Evolutionary conservation across 2,888 invertebrate species (phyloP).

Genomic region (Chrysolina haemoptera): DNA sequence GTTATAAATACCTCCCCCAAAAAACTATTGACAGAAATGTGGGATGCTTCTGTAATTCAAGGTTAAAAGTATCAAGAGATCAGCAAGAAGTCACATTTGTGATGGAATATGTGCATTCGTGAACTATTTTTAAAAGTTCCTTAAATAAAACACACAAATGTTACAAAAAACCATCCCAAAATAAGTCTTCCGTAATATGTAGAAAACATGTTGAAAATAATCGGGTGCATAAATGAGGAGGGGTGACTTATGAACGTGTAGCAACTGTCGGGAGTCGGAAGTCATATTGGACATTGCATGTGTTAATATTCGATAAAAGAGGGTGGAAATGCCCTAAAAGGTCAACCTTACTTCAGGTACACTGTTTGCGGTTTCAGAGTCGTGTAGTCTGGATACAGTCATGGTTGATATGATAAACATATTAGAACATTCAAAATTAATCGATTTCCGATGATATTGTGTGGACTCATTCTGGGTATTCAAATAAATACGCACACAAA

Average conservation of each 20-base stretch:
- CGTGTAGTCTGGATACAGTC: neutral
- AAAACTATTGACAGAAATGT: neutral
- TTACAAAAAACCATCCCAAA: slow-evolving; percentile 19
- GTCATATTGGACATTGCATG: slow-evolving; percentile 50
- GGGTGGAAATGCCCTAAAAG: slow-evolving; percentile 47
- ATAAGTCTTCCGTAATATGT: slow-evolving; percentile 13
- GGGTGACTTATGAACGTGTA: slow-evolving; percentile 41
- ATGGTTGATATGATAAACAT: too few relatives aligned
- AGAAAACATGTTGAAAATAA: slow-evolving; percentile 12
- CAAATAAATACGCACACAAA: too few relatives aligned
- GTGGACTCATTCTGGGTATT: too few relatives aligned
- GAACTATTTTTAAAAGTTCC: slow-evolving; percentile 4
- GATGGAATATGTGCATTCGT: neutral
- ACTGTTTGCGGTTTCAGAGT: slow-evolving; percentile 34
- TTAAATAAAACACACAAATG: slow-evolving; percentile 8
- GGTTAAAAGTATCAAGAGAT: slow-evolving; percentile 16
- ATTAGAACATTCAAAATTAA: too few relatives aligned
- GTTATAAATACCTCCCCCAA: neutral
- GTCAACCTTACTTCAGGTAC: slow-evolving; percentile 44
- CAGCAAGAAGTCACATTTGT: slow-evolving; percentile 19
- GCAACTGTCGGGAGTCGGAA: slow-evolving; percentile 49
- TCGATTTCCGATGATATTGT: too few relatives aligned
- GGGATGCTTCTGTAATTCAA: slow-evolving; percentile 8
- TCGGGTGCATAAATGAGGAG: slow-evolving; percentile 41
- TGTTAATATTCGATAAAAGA: slow-evolving; percentile 47